phyloP scores from a whole-genome alignment of 2,797 vertebrate genomes.

The Lates japonicus region DNA sequence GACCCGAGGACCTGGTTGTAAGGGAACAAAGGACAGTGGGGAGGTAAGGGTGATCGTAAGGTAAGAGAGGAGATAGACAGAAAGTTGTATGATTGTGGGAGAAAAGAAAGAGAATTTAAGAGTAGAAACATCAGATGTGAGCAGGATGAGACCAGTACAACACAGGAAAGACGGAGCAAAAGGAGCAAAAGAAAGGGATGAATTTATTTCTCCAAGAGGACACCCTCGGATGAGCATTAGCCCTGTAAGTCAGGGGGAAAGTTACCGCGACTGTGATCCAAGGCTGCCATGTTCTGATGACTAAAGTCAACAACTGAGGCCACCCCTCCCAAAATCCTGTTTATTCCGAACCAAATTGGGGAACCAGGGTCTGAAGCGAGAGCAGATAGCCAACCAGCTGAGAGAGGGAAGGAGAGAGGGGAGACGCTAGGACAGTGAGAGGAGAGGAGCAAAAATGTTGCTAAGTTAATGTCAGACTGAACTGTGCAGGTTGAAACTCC shows the following conservation, averaged over 20 bases:
- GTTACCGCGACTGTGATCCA: conserved; percentile 59
- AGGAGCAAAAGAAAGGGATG: conserved; percentile 38
- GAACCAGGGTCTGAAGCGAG: conserved; percentile 32
- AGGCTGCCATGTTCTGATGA: conserved; percentile 50
- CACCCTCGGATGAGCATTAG: conserved; percentile 56
- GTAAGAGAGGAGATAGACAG: conserved; percentile 10
- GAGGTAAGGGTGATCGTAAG: conserved; percentile 1
- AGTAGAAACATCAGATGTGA: conserved; percentile 38
- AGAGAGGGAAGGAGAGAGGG: not conserved
- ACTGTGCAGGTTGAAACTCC: conserved; percentile 27
- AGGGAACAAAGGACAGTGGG: not conserved
- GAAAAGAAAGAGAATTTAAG: conserved; percentile 23
- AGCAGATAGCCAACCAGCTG: conserved; percentile 49
- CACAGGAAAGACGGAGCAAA: conserved; percentile 3
- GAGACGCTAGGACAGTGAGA: not conserved
- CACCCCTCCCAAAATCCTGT: no score
- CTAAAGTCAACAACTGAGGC: conserved; percentile 55
- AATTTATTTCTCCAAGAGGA: conserved; percentile 26
- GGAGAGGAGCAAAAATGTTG: conserved; percentile 38
- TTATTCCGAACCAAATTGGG: no score
- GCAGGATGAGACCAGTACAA: conserved; percentile 12
- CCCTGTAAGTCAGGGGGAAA: conserved; percentile 50
- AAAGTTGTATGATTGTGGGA: not conserved
- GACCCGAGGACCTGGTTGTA: conserved; percentile 48
- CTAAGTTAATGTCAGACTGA: conserved; percentile 45